Evolutionary conservation across 1,140 invertebrate species (phyloP).

Genomic region (Hypsibius dujardini): DNA sequence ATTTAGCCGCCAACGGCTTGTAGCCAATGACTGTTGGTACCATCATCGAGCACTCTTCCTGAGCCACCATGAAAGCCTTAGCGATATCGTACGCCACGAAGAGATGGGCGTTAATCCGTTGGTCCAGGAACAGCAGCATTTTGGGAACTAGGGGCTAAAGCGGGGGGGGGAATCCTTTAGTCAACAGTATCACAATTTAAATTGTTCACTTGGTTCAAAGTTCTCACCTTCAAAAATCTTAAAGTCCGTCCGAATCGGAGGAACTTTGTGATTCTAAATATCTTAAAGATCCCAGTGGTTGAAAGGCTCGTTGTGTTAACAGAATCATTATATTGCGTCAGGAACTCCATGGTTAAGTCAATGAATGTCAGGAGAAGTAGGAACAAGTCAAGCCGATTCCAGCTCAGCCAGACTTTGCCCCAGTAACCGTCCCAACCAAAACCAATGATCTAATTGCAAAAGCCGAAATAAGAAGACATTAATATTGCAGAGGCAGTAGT

Average conservation of each 20-base stretch:
- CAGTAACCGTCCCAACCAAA: slow-evolving; percentile 19
- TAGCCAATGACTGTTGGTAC: slow-evolving; percentile 31
- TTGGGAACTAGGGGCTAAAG: slow-evolving; percentile 26
- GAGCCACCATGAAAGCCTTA: slow-evolving; percentile 31
- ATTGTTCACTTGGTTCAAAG: slow-evolving; percentile 26
- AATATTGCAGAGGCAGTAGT: no score
- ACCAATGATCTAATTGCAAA: slow-evolving; percentile 6
- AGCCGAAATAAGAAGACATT: no score
- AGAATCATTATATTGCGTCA: slow-evolving; percentile 8
- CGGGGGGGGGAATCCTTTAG: not conserved
- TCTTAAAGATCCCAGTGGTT: slow-evolving; percentile 19
- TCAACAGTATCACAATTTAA: slow-evolving; percentile 20
- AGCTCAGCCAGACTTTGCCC: slow-evolving; percentile 25
- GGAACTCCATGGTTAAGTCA: slow-evolving; percentile 27
- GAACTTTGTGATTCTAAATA: slow-evolving; percentile 23
- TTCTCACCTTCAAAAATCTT: slow-evolving; percentile 24
- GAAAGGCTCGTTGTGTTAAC: slow-evolving; percentile 19
- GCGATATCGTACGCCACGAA: slow-evolving; percentile 32
- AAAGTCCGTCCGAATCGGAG: slow-evolving; percentile 19
- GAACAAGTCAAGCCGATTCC: slow-evolving; percentile 28
- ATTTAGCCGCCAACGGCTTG: slow-evolving; percentile 27
- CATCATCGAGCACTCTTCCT: slow-evolving; percentile 31
- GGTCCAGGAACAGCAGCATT: slow-evolving; percentile 28
- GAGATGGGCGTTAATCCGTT: slow-evolving; percentile 27
- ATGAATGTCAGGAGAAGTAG: slow-evolving; percentile 27